Base-by-base conservation (phyloP, 2,888 invertebrate genomes). In the Drosophila nigricruria region DNA sequence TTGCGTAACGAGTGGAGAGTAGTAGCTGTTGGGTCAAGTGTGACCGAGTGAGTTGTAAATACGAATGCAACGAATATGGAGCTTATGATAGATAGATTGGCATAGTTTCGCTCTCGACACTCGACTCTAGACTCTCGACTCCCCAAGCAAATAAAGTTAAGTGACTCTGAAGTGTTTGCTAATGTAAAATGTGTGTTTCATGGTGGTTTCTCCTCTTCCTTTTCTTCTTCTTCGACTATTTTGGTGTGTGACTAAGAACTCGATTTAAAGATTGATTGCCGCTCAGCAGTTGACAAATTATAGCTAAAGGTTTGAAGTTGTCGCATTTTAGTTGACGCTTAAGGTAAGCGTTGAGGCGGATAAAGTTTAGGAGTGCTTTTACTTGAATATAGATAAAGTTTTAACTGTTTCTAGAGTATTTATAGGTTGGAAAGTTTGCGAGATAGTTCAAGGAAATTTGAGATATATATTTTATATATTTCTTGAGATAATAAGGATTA, bases 141-240 rank as follows among this genome's bases (percentile, higher is more conserved):
- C 88, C 82, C 82, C 77, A 82, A 82, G 88, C 88, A 83, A 83
- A 83, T 83, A 83, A 70, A 70, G 66, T 80, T 85, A 80, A 83
- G 82, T 83, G 88, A 86, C 80, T 74, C 79, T 69, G 70, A 10
- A 84, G 68, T 79, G 80, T 70, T 74, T 72, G 77, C 70, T 74
- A 77, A 88, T 82, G 77, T 70, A 73, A 82, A 88, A 77, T 73
- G 70, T 77, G 52, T 64, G 60, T 73, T 47, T n/a, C 36, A 9
- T 36, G 32, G 27, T 40, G 57, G 42, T 4, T 27, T 23, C n/a
- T 16, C 6, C 2, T 10, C n/a, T n/a, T 20, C 18, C 25, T n/a
- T n/a, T 16, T 30, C 16, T 18, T 30, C 34, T 25, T 6, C n/a
- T 2, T n/a, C 3, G 5, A 25, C 12, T 36, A 10, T 18, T 38